Percentiles rank a stretch among this genome's conserved stretches.
Evolutionary conservation across 2,797 vertebrate species (phyloP).

Genomic region (Schizopygopsis pylzovi): DNA sequence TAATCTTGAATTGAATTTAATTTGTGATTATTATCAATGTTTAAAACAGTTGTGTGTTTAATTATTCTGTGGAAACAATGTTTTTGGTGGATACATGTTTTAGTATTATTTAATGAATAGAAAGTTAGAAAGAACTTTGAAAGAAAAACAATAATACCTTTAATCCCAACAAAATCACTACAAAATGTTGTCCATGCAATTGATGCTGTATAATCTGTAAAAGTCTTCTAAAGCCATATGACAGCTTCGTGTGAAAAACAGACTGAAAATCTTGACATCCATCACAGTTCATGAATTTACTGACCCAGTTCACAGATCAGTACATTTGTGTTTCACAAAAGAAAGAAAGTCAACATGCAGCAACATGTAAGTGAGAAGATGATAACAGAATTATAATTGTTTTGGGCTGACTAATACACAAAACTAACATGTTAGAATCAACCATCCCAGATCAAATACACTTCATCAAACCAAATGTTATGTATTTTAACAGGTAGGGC

Average conservation of each 20-base stretch:
- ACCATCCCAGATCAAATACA: not conserved
- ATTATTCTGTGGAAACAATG: not conserved
- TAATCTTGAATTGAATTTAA: no score
- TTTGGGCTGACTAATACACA: not conserved
- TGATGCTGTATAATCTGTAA: not conserved
- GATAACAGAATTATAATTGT: not conserved
- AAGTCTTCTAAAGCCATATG: not conserved
- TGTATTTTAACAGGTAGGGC: not conserved
- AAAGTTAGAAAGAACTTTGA: not conserved
- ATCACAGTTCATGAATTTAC: not conserved
- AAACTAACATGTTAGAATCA: constrained; percentile 2
- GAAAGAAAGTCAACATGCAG: not conserved
- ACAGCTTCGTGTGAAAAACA: not conserved
- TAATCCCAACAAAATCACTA: not conserved
- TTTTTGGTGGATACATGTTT: no score
- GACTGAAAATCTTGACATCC: not conserved
- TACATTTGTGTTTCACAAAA: not conserved
- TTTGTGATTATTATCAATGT: not conserved
- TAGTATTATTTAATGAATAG: not conserved
- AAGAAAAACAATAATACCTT: not conserved
- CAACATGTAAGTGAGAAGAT: constrained; percentile 4
- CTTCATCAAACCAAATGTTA: not conserved
- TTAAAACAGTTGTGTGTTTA: not conserved
- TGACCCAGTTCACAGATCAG: not conserved
- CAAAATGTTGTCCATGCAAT: not conserved